Evolutionary conservation across 2,113 vertebrate genomes (phyloP), one percentile per base, ranked within the genome.

Genomic region (Scalopus aquaticus): DNA sequence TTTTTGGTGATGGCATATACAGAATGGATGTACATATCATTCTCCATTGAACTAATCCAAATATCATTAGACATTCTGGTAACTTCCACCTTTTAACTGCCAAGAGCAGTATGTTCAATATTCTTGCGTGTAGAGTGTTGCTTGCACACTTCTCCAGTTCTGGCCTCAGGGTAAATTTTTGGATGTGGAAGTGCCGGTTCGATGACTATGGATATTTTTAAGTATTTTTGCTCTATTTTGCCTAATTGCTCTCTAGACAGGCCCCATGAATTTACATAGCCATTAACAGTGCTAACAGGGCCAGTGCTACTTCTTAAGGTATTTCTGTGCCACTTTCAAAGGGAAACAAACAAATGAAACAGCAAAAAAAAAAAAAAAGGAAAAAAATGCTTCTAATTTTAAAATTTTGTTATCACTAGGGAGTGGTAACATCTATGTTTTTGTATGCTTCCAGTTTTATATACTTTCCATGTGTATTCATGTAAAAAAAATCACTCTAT

Each of bases 271-370:
- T 76, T 69, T 64, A 2, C 39, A 6, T 28, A 7, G n/a, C 24
- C 8, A 9, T 64, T 6, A 82, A 62, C 9, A 73, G 56, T 0
- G 11, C 12, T 0, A 26, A 9, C 2, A 0, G 3, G 20, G 60
- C 19, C 20, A 0, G 24, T 7, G n/a, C 9, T 35, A 28, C 3
- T 24, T 39, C 5, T 69, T 28, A 15, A 19, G 69, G 30, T 22
- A n/a, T 56, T 58, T 56, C 16, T n/a, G 56, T 32, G 39, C 9
- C 5, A 28, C 64, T 91, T 88, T 85, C 35, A 54, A 42, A 77
- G 26, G 79, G 28, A 35, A 69, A 13, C 19, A 86, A 70, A 9
- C 13, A 60, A 74, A 20, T 24, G 35, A 39, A 64, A 37, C 3
- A 3, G 17, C 12, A 9, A 7, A 90, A 20, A 49, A 3, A 24